Conservation (phyloP, 2,113 vertebrate genomes). For the Xiphorhynchus elegans region DNA sequence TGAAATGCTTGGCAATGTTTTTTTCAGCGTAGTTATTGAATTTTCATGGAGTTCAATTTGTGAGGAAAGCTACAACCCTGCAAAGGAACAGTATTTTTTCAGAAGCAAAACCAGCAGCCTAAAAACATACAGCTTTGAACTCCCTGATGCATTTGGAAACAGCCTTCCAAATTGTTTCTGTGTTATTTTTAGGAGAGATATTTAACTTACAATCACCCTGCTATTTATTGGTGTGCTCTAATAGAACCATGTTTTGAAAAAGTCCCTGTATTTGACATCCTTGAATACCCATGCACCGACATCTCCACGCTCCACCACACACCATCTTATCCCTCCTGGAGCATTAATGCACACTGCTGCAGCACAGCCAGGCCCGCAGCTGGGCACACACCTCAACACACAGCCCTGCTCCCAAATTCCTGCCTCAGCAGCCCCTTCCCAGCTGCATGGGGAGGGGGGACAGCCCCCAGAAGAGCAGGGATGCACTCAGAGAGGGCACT, state of each 20-base stretch:
- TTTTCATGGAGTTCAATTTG: background rate
- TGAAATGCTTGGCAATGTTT: background rate
- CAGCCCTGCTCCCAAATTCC: accelerated
- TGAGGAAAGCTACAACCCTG: background rate
- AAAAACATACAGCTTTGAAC: background rate
- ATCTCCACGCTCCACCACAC: background rate
- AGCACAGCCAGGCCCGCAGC: background rate
- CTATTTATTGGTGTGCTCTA: background rate
- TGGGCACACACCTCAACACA: background rate
- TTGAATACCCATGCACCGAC: background rate
- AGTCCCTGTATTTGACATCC: background rate
- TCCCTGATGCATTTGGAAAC: background rate
- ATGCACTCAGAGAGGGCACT: accelerated
- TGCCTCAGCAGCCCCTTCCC: accelerated
- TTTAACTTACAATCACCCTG: background rate
- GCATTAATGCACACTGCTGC: accelerated
- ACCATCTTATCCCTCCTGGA: accelerated
- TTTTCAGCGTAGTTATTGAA: background rate
- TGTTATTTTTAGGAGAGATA: constrained; percentile 9
- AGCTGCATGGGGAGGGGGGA: accelerated
- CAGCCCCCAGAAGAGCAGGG: background rate
- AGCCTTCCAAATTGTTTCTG: constrained; percentile 3
- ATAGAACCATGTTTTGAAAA: background rate
- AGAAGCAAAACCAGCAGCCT: background rate
- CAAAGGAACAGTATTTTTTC: background rate